These are phyloP conservation scores for Serilophus lunatus DNA, from an alignment of 2,113 vertebrate genomes.

Conservation along the genomic window DNA sequence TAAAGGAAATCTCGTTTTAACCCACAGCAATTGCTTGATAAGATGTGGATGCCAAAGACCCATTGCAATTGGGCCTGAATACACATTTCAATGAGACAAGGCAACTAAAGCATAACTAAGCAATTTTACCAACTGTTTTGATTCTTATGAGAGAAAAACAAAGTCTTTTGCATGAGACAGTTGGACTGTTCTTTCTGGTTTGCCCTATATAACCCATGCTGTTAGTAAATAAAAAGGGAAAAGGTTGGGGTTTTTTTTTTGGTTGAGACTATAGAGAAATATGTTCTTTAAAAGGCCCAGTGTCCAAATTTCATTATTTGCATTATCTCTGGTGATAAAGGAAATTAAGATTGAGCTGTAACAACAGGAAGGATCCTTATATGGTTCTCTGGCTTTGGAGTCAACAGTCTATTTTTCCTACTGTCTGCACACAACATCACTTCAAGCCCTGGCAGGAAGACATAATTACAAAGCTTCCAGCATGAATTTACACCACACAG, in stretches of 20 bases:
- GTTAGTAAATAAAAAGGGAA: neutral
- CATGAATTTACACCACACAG: neutral
- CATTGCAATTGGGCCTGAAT: accelerated
- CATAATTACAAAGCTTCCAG: neutral
- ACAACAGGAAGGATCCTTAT: neutral
- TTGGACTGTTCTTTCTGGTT: neutral
- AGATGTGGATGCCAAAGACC: neutral
- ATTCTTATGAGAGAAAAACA: neutral
- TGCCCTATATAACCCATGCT: neutral
- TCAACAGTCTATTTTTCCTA: neutral
- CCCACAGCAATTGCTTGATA: neutral
- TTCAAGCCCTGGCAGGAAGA: neutral
- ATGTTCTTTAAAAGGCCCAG: neutral
- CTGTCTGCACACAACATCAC: neutral
- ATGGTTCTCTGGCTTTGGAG: neutral
- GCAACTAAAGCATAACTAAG: neutral
- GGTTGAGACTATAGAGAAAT: neutral
- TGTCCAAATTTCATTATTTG: neutral
- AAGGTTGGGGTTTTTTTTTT: neutral
- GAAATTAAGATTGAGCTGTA: neutral
- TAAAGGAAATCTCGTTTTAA: neutral
- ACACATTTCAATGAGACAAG: neutral
- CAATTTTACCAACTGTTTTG: neutral
- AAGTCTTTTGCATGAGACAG: neutral
- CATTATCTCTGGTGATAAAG: neutral